Base-by-base conservation (phyloP, 1,140 invertebrate species). In the Mylabris phalerata region DNA sequence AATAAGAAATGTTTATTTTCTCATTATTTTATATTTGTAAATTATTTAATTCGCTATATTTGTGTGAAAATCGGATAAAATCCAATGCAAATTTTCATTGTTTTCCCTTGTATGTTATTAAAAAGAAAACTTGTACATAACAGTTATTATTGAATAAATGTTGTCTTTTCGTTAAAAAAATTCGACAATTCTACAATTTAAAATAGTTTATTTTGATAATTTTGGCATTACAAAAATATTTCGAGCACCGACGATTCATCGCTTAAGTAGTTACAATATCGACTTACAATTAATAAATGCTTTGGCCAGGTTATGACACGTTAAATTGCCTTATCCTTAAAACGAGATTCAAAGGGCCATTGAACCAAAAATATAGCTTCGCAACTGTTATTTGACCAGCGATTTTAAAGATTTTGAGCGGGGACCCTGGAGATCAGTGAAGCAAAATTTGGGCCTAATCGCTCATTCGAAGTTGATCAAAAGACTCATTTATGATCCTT, bases 131-230 rank as follows among this genome's bases (percentile, higher is more conserved):
- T 40, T 64, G 63, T 64, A 64, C 57, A 64, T 66, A 66, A 58
- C 60, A 63, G 62, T 61, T 65, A 60, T 52, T 62, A 62, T 51
- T 59, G 57, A 66, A 66, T 66, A 66, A 66, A 66, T 66, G 64
- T 66, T 66, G 64, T 66, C 64, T 66, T 66, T 66, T 66, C 59
- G 64, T 66, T 66, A 60, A 27, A n/a, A 45, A 2, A 26, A 19
- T 40, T 9, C 45, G 39, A 11, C 32, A 50, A 48, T 48, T n/a
- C 19, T 13, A n/a, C 46, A 27, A 13, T 48, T 7, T 32, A 32
- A 32, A 32, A 32, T 32, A 32, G 32, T 32, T 32, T 32, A 32
- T 32, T 32, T 32, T 32, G 4, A 4, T 7, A 32, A 32, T 32
- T 32, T 32, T 32, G 32, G 7, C 32, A 32, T 32, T 32, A 32